These are phyloP conservation scores for Enteromius fasciolatus DNA, from an alignment of 2,797 vertebrate species.

Conservation along the genomic window DNA sequence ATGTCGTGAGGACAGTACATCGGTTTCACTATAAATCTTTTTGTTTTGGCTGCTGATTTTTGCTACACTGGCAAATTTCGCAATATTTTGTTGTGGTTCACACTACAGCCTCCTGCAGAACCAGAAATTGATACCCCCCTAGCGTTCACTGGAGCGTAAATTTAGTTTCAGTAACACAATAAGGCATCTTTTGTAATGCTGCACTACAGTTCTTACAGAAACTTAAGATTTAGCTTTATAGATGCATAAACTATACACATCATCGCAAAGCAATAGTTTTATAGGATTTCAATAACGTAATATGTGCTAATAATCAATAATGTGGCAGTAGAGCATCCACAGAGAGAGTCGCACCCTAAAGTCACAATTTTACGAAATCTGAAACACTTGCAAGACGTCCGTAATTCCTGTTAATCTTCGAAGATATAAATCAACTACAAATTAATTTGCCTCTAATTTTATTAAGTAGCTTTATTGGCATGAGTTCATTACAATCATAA, in stretches of 20 bases:
- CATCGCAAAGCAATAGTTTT: background rate
- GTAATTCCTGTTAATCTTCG: background rate
- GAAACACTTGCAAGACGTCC: background rate
- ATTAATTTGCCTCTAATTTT: background rate
- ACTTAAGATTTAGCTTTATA: background rate
- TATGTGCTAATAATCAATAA: background rate
- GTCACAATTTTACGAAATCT: background rate
- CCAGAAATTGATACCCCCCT: background rate
- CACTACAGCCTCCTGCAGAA: background rate
- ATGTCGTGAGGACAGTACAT: slow-evolving; percentile 16
- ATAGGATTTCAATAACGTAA: background rate
- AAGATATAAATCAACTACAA: background rate
- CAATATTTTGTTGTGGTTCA: slow-evolving; percentile 8
- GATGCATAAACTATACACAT: background rate
- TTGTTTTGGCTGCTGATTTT: slow-evolving; percentile 16
- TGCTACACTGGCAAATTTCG: background rate
- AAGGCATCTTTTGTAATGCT: slow-evolving; percentile 8
- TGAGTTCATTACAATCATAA: background rate
- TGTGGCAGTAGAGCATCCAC: background rate
- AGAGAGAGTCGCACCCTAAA: background rate
- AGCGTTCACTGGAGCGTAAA: slow-evolving; percentile 17
- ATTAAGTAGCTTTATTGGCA: background rate
- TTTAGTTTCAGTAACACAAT: background rate
- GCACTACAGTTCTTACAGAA: background rate
- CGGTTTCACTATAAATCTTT: background rate